Evolutionary conservation across 2,113 vertebrate genomes (phyloP).

Genomic region (Hiodon tergisus): DNA sequence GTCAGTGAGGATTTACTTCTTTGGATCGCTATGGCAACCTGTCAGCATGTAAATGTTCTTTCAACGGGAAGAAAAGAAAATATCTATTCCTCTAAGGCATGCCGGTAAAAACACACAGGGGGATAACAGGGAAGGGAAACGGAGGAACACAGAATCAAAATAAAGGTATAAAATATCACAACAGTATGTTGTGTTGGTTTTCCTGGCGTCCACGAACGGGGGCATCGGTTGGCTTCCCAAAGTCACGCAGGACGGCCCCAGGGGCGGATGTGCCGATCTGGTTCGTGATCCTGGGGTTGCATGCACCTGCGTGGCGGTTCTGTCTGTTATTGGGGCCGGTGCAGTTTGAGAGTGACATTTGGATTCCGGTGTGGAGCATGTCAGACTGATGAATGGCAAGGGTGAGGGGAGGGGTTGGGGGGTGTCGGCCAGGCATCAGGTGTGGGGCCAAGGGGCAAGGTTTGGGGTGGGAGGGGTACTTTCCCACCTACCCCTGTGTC

Average conservation of each 20-base stretch:
- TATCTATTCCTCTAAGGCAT: constrained; percentile 67
- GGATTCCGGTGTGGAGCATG: constrained; percentile 68
- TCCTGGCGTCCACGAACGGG: constrained; percentile 68
- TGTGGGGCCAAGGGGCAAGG: not conserved
- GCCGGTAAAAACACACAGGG: constrained; percentile 69
- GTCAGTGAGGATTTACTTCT: constrained; percentile 60
- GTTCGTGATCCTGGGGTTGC: constrained; percentile 64
- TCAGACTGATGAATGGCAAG: constrained; percentile 57
- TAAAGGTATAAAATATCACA: constrained; percentile 29
- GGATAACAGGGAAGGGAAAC: constrained; percentile 31
- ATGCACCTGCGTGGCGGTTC: constrained; percentile 53
- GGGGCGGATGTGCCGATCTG: constrained; percentile 46
- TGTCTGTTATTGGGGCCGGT: not conserved
- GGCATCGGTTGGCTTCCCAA: constrained; percentile 72
- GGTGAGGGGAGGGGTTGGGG: constrained; percentile 35
- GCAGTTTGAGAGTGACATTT: constrained; percentile 81
- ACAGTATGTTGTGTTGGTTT: constrained; percentile 33
- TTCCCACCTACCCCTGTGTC: constrained; percentile 43
- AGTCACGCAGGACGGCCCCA: constrained; percentile 85
- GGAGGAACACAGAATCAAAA: constrained; percentile 30
- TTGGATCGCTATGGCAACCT: constrained; percentile 83
- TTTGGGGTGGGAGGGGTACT: constrained; percentile 11
- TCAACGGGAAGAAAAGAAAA: constrained; percentile 24
- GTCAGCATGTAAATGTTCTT: constrained; percentile 62
- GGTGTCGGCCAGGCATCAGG: too few relatives aligned